Base-by-base conservation (phyloP, 2,113 vertebrate genomes). In the Muscicapa adusta region DNA sequence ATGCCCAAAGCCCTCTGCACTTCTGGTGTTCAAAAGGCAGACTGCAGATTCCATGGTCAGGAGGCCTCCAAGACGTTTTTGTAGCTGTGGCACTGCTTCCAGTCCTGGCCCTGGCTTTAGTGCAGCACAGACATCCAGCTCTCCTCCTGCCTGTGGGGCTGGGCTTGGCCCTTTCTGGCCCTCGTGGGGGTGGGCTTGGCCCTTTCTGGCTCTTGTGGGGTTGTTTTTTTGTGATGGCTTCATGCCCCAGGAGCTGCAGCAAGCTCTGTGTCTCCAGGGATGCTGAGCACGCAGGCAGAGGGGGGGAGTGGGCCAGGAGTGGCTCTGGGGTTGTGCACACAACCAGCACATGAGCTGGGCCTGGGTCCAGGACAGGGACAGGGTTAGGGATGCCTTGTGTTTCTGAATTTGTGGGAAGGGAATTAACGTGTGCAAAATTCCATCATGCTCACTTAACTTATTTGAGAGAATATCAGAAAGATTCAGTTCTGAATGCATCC, bases 401-500 rank as follows among this genome's bases (percentile, higher is more conserved):
- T 93, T 72, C 81, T 74, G 24, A 71, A 2, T 53, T 51, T 89
- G 53, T 72, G 70, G 70, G 58, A 85, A 65, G 51, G 50, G 51
- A 75, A 85, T 73, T 71, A 68, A 70, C 29, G 63, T 48, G 51
- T 15, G 2, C n/a, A 62, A 47, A 80, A 77, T 60, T 70, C 54
- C 58, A 62, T 58, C 70, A 31, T 0, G 1, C 66, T 90, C 47
- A 22, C 48, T 88, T 72, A 19, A 40, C 25, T 66, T 80, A 47
- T 71, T 88, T 80, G 82, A 48, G 76, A 91, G 65, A 84, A 48
- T 91, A 92, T 93, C 65, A 54, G 75, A 76, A 31, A 56, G 76
- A 63, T 81, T 86, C 40, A 71, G 61, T 57, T 81, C 86, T 86
- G 86, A 92, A 93, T 63, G 51, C 61, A 95, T 78, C 80, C 95